Percentiles rank a stretch among this genome's conserved stretches.
Evolutionary conservation across 2,113 vertebrate genomes (phyloP).

Genomic region (Dasypus novemcinctus): DNA sequence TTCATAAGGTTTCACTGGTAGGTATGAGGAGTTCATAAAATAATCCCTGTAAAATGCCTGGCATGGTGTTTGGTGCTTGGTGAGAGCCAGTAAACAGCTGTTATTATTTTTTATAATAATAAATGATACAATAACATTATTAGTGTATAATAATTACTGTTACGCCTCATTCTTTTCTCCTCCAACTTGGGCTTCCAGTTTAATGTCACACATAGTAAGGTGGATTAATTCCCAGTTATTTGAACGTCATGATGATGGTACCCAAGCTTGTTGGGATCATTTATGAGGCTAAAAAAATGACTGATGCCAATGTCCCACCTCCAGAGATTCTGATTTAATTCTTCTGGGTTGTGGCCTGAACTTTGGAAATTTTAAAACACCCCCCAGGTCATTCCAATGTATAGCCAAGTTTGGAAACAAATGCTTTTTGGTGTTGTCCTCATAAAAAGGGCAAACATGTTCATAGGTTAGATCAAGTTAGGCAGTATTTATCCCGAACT

Average conservation of each 20-base stretch:
- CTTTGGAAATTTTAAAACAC: not conserved
- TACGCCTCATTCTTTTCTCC: not conserved
- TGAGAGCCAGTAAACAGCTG: not conserved
- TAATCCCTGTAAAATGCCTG: not conserved
- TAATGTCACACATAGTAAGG: not conserved
- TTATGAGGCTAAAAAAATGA: not conserved
- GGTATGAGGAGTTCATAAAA: not conserved
- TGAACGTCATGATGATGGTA: not conserved
- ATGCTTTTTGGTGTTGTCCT: not conserved
- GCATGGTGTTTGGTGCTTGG: not conserved
- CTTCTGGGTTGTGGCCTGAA: not conserved
- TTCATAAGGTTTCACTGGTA: not conserved
- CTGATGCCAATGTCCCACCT: not conserved
- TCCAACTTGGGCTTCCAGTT: not conserved
- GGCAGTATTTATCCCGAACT: not conserved
- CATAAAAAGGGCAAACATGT: not conserved
- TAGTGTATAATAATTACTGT: not conserved
- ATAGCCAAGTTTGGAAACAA: not conserved
- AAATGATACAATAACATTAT: not conserved
- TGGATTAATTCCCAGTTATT: not conserved
- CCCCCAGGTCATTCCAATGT: not conserved
- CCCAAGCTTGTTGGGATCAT: not conserved
- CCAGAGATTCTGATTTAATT: not conserved
- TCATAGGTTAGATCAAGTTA: conserved; percentile 17
- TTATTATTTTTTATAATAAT: not conserved